A percentile compares a stretch with the other conserved stretches of the same genome.
phyloP scores from a whole-genome alignment of 2,888 invertebrate species.

The Tenodera sinensis region DNA sequence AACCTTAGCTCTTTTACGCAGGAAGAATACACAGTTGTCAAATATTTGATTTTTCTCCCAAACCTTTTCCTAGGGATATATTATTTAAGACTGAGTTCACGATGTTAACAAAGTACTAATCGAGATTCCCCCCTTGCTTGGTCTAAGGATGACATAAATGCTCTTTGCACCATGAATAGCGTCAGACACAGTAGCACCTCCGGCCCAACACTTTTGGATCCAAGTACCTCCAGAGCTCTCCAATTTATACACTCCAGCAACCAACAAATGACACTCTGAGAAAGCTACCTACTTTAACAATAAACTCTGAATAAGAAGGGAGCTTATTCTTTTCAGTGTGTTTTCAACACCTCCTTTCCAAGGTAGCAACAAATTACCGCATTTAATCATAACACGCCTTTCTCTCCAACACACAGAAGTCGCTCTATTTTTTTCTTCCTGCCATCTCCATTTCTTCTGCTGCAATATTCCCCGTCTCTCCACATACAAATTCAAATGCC shows the following conservation, averaged over 20 bases:
- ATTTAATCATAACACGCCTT: not conserved
- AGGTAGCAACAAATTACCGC: not conserved
- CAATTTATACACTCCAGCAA: not conserved
- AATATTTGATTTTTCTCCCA: too few relatives aligned
- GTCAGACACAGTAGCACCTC: too few relatives aligned
- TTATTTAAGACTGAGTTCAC: too few relatives aligned
- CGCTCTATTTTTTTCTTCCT: not conserved
- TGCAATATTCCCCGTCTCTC: not conserved
- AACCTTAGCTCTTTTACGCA: too few relatives aligned
- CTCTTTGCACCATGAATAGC: too few relatives aligned
- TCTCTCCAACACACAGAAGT: not conserved
- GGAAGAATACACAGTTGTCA: too few relatives aligned
- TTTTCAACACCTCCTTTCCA: not conserved
- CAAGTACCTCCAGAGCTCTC: not conserved
- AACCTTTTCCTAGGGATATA: too few relatives aligned
- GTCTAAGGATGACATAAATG: too few relatives aligned
- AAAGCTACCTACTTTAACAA: not conserved
- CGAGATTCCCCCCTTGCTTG: too few relatives aligned
- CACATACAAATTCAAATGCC: not conserved
- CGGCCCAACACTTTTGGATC: too few relatives aligned
- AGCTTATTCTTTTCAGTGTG: not conserved
- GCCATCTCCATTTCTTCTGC: not conserved
- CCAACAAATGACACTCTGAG: not conserved
- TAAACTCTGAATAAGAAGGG: not conserved
- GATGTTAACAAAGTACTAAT: too few relatives aligned